Evolutionary conservation across 92 coral and sea anemone genomes (phyloP).

Genomic region (Galaxea fascicularis): DNA sequence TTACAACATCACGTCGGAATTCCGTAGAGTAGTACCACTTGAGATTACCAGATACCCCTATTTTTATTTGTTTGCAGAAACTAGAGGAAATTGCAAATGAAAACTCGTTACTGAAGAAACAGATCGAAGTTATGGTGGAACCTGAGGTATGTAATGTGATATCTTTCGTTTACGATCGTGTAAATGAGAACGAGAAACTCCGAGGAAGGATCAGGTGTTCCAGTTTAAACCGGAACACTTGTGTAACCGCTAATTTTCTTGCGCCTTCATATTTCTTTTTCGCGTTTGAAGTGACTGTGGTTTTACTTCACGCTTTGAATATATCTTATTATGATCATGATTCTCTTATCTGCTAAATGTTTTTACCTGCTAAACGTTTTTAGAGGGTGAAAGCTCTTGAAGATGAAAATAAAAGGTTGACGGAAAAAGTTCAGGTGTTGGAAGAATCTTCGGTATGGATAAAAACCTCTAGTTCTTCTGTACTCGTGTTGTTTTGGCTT

Average conservation of each 20-base stretch:
- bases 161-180: too few species aligned
- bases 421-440: background rate
- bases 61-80: background rate
- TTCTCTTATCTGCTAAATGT: background rate
- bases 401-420: background rate
- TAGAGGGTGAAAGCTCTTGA: background rate
- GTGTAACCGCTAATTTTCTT: background rate
- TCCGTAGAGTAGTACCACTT: too few species aligned
- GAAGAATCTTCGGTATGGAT: background rate
- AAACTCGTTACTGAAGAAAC: conserved; percentile 59
- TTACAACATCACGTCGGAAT: too few species aligned
- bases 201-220: too few species aligned
- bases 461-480: background rate
- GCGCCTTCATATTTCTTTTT: background rate
- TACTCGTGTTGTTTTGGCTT: background rate
- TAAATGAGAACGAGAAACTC: too few species aligned
- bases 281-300: background rate
- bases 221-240: background rate
- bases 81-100: conserved; percentile 56
- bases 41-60: too few species aligned
- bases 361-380: too few species aligned
- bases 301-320: background rate
- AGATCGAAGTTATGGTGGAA: conserved; percentile 30
- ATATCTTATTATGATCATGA: background rate
- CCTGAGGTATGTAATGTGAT: conserved; percentile 32